These are phyloP conservation scores for Allacma fusca DNA, from an alignment of 2,888 invertebrate species.

Conservation along the genomic window DNA sequence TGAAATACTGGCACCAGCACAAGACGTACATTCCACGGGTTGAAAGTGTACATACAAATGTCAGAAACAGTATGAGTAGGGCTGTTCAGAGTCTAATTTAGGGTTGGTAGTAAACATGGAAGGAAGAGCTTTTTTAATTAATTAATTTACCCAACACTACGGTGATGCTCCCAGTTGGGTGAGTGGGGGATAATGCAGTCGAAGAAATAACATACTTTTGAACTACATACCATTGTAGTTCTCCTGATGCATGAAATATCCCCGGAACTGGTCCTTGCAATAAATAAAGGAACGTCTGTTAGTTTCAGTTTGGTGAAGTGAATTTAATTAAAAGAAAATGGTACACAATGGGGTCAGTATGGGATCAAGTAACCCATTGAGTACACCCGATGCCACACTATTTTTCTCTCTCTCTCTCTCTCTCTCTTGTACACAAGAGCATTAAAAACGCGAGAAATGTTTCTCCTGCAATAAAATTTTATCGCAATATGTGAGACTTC, in stretches of 20 bases:
- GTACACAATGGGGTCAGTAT: background rate
- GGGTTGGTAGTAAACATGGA: too few species aligned
- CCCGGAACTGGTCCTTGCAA: background rate
- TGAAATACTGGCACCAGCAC: too few species aligned
- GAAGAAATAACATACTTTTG: too few species aligned
- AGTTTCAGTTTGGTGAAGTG: background rate
- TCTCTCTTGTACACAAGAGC: background rate
- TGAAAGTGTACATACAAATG: too few species aligned
- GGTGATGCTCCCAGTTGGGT: too few species aligned
- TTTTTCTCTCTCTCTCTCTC: background rate
- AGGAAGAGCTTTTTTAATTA: too few species aligned
- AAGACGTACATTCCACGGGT: too few species aligned
- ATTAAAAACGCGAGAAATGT: background rate
- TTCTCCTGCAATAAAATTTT: constrained; percentile 5
- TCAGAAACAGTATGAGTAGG: too few species aligned
- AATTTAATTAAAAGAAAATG: background rate
- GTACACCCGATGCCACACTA: background rate
- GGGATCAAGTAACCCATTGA: background rate
- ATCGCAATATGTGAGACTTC: background rate
- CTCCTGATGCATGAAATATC: background rate
- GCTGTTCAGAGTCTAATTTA: too few species aligned
- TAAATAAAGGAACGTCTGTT: background rate
- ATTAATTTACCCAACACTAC: too few species aligned
- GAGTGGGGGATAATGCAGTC: too few species aligned
- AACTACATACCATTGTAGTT: background rate